These are phyloP conservation scores for Malurus alboscapulatus DNA, from an alignment of 2,113 vertebrate genomes.

Conservation along the genomic window DNA sequence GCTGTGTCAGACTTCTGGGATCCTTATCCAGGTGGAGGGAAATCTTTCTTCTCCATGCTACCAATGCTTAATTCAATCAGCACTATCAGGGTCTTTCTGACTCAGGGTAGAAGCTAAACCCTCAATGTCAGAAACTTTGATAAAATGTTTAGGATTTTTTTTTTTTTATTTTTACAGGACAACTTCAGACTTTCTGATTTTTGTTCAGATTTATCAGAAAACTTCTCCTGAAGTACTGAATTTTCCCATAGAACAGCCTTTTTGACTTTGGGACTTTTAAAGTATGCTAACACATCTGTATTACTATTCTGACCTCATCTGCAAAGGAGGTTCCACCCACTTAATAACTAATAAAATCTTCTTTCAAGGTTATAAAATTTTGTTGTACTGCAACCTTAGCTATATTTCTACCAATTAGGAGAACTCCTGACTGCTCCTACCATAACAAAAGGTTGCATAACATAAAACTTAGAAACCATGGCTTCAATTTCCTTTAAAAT, in stretches of 20 bases:
- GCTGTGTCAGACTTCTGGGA: neutral
- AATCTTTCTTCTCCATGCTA: neutral
- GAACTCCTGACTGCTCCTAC: neutral
- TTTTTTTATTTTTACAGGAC: neutral
- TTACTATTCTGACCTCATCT: neutral
- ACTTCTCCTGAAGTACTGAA: neutral
- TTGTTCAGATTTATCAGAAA: neutral
- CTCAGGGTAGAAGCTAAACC: neutral
- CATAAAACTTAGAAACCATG: neutral
- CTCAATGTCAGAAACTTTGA: neutral
- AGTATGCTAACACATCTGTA: neutral
- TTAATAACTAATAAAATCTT: neutral
- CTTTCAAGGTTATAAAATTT: neutral
- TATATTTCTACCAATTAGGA: neutral
- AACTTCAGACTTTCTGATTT: neutral
- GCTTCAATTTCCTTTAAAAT: neutral
- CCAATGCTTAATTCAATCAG: neutral
- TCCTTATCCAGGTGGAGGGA: neutral
- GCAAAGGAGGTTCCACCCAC: neutral
- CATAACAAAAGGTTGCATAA: neutral
- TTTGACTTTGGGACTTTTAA: neutral
- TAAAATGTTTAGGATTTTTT: neutral
- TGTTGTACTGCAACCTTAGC: neutral
- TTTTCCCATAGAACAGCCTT: neutral
- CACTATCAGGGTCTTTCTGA: neutral